phyloP scores from a whole-genome alignment of 2,888 invertebrate species.

The Nymphalis polychloros region DNA sequence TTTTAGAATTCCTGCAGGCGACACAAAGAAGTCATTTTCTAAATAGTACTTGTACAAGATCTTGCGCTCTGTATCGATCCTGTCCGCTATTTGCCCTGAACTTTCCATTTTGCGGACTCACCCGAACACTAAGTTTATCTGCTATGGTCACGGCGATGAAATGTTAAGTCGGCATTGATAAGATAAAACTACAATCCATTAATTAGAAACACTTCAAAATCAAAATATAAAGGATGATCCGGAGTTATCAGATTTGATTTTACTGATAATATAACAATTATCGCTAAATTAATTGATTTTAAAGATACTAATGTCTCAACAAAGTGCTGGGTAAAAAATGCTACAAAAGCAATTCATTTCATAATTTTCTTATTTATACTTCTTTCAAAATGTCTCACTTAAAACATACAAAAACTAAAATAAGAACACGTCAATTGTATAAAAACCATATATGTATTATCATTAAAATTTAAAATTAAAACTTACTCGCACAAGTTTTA shows the following conservation, averaged over 20 bases:
- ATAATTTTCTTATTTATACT: too few species aligned
- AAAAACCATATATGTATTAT: slow-evolving; percentile 80
- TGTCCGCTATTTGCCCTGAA: background rate
- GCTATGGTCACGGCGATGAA: too few species aligned
- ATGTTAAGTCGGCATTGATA: background rate
- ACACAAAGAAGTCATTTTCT: slow-evolving; percentile 51
- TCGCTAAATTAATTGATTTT: background rate
- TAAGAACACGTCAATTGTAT: slow-evolving; percentile 53
- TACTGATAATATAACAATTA: slow-evolving; percentile 2
- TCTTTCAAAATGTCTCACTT: too few species aligned
- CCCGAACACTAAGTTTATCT: background rate
- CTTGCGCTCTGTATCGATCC: slow-evolving; percentile 23
- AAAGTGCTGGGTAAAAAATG: too few species aligned
- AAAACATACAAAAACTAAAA: slow-evolving; percentile 14
- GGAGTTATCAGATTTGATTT: background rate
- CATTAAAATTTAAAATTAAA: slow-evolving; percentile 76
- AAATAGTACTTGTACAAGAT: slow-evolving; percentile 53
- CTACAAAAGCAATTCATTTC: too few species aligned
- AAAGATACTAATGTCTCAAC: background rate
- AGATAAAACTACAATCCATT: background rate
- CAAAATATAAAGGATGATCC: slow-evolving; percentile 4
- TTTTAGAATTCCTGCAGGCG: slow-evolving; percentile 58
- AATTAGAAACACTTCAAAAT: background rate
- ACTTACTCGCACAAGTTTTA: slow-evolving; percentile 62
- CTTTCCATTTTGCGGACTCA: slow-evolving; percentile 4